A percentile compares a stretch with the other conserved stretches of the same genome.
Evolutionary conservation across 2,888 invertebrate genomes (phyloP).

Genomic region (Protophormia terraenovae): DNA sequence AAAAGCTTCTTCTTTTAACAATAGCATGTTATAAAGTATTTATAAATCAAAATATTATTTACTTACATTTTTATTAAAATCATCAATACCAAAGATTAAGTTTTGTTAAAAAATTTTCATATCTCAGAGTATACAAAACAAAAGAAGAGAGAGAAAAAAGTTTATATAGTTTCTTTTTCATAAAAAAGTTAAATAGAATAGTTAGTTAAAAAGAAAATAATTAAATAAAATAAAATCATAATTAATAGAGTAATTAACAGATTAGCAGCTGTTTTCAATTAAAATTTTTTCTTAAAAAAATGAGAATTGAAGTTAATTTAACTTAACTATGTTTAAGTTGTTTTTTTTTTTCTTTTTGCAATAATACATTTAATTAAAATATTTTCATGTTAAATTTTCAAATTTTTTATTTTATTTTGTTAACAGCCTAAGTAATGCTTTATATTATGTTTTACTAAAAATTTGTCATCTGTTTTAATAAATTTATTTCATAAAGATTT

Average conservation of each 20-base stretch:
- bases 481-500: constrained; percentile 42
- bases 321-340: constrained; percentile 20
- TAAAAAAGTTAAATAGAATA: constrained; percentile 18
- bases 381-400: constrained; percentile 21
- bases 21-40: background rate
- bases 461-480: constrained; percentile 36
- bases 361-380: constrained; percentile 30
- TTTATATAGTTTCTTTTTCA: constrained; percentile 19
- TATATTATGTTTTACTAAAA: constrained; percentile 51
- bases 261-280: constrained; percentile 59
- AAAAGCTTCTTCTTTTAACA: background rate
- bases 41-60: constrained; percentile 18
- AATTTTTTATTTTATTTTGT: too few species aligned
- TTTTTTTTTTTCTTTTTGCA: constrained; percentile 13
- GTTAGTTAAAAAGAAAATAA: background rate
- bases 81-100: constrained; percentile 65
- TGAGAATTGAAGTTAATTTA: too few species aligned
- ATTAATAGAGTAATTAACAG: constrained; percentile 46
- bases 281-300: too few species aligned
- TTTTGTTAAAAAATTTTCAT: constrained; percentile 48
- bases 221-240: constrained; percentile 3
- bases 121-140: constrained; percentile 56
- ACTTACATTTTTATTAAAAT: constrained; percentile 66
- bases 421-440: constrained; percentile 66
- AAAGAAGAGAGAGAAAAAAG: constrained; percentile 58